Evolutionary conservation across 2,113 vertebrate genomes (phyloP), one percentile per base, ranked within the genome.

Genomic region (Ptilorrhoa leucosticta): DNA sequence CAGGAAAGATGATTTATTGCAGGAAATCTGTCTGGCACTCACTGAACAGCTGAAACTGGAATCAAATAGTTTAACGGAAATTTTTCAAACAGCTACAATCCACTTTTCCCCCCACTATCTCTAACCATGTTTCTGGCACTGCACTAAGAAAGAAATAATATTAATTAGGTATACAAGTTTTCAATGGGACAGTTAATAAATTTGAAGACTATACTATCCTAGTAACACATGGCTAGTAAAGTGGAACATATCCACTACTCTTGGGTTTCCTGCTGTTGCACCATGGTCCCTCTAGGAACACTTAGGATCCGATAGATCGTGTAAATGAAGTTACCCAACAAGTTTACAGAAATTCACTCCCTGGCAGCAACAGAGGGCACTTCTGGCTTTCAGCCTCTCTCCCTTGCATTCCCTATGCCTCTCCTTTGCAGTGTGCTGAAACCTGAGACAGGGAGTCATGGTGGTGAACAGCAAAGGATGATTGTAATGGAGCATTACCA

Each of bases 281-380:
- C 17, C 4, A 24, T 6, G 15, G 4, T 23, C 4, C 14, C 13
- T 20, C 24, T 35, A 81, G 60, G n/a, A 83, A n/a, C 12, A 54
- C 7, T 9, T 56, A 42, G 5, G 39, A 23, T 83, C 3, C 18
- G n/a, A 30, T 2, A 51, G 28, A 37, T 18, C 3, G 6, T 10
- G 3, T n/a, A 58, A 73, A 24, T 47, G 31, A 81, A 75, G 6
- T 40, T 78, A 33, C 14, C 23, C n/a, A 45, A 14, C 2, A 19
- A 45, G 6, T 35, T 50, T 71, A 54, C 22, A 63, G 37, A 79
- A 60, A 39, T 65, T 31, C 54, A 13, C 5, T 51, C 33, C 12
- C 2, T 27, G 42, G 10, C 3, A 69, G 2, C 4, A 72, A 28
- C 15, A 22, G 13, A 15, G 39, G 21, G 45, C 0, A 9, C 2